Evolutionary conservation across 2,888 invertebrate genomes (phyloP).

Genomic region (Clunio marinus): DNA sequence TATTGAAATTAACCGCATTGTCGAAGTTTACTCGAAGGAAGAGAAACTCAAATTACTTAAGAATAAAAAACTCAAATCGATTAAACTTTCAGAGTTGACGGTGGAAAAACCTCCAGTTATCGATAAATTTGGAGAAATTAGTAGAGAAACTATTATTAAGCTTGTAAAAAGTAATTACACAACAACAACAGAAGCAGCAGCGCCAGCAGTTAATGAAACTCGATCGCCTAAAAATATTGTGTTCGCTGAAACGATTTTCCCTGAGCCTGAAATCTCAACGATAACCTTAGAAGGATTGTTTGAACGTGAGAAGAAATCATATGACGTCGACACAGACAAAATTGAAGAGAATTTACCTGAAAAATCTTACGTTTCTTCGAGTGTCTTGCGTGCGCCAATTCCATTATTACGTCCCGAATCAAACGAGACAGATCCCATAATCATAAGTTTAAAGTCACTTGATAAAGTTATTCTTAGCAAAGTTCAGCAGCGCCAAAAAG

Average conservation of each 20-base stretch:
- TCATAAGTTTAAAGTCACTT: constrained; percentile 52
- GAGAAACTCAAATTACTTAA: constrained; percentile 58
- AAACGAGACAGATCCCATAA: constrained; percentile 51
- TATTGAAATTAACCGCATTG: constrained; percentile 65
- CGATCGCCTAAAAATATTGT: constrained; percentile 41
- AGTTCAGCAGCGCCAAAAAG: constrained; percentile 42
- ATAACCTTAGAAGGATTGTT: constrained; percentile 65
- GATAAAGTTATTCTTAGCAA: constrained; percentile 52
- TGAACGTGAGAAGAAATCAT: constrained; percentile 45
- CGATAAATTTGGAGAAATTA: constrained; percentile 67
- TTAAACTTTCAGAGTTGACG: constrained; percentile 50
- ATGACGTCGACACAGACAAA: not conserved
- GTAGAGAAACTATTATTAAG: constrained; percentile 64
- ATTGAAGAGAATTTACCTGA: not conserved
- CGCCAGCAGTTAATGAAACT: constrained; percentile 39
- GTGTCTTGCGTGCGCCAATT: not conserved
- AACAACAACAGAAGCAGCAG: constrained; percentile 41
- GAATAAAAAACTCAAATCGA: constrained; percentile 55
- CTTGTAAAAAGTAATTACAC: constrained; percentile 53
- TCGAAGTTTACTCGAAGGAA: constrained; percentile 64
- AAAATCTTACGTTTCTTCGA: not conserved
- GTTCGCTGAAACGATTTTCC: constrained; percentile 48
- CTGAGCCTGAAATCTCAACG: constrained; percentile 58
- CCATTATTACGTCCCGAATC: constrained; percentile 50
- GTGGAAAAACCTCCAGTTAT: constrained; percentile 60